Percentiles rank a stretch among this genome's conserved stretches.
Evolutionary conservation across 2,888 invertebrate species (phyloP).

Genomic region (Lasioglossum lativentre): DNA sequence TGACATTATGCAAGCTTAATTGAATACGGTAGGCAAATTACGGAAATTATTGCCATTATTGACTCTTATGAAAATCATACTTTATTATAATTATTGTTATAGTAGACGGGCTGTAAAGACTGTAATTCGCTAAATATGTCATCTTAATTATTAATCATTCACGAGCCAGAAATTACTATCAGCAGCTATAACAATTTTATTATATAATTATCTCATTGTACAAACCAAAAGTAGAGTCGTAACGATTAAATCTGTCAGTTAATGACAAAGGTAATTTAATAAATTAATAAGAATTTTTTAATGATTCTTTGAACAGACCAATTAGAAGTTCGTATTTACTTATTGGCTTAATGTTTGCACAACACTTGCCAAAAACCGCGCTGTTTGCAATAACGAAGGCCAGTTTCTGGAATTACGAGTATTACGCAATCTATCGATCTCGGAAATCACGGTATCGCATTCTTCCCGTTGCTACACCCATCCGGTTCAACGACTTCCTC

Average conservation of each 20-base stretch:
- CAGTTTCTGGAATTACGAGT: constrained; percentile 4
- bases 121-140: not conserved
- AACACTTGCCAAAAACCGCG: not conserved
- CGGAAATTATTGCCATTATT: not conserved
- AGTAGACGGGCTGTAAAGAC: too few species aligned
- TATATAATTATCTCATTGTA: not conserved
- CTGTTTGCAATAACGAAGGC: not conserved
- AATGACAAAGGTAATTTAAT: not conserved
- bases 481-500: constrained; percentile 38
- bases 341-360: not conserved
- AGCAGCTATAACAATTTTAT: not conserved
- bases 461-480: not conserved
- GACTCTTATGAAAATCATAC: too few species aligned
- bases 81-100: not conserved
- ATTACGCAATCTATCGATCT: constrained; percentile 7
- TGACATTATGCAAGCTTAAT: not conserved
- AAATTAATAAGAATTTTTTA: not conserved
- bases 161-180: not conserved
- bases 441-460: not conserved
- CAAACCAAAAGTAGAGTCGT: not conserved
- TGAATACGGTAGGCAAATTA: not conserved
- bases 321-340: not conserved
- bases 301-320: not conserved
- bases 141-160: not conserved
- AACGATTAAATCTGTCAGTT: not conserved